Evolutionary conservation across 1,140 invertebrate genomes (phyloP).

Genomic region (Neodiprion pinetum): DNA sequence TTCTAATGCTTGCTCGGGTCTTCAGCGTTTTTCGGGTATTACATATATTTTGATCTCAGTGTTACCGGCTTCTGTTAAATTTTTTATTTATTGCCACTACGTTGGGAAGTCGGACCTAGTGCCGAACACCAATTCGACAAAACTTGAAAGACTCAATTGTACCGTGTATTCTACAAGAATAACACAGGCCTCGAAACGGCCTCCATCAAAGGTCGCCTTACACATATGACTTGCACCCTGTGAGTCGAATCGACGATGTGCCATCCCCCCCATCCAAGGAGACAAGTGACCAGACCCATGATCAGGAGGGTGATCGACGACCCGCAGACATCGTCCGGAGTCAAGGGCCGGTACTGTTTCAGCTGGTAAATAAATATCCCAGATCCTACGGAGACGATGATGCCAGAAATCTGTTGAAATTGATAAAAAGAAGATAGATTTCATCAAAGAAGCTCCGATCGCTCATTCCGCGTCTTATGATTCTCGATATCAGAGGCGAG

Average conservation of each 20-base stretch:
- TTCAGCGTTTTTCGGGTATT: too few relatives aligned
- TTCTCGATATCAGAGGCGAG: background rate
- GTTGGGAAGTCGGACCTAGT: background rate
- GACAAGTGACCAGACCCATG: conserved; percentile 61
- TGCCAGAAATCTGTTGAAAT: conserved; percentile 62
- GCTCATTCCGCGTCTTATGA: background rate
- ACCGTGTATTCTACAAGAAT: too few relatives aligned
- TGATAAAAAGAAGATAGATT: background rate
- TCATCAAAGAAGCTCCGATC: background rate
- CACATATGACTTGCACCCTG: conserved; percentile 61
- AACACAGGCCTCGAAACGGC: too few relatives aligned
- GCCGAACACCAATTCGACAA: conserved; percentile 24
- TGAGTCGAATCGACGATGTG: conserved; percentile 60
- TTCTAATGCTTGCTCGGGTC: too few relatives aligned
- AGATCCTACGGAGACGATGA: conserved; percentile 56
- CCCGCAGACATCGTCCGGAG: conserved; percentile 58
- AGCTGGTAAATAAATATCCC: conserved; percentile 63
- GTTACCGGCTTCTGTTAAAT: too few relatives aligned
- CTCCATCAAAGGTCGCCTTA: conserved; percentile 35
- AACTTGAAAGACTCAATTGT: conserved; percentile 22
- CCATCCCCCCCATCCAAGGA: conserved; percentile 63
- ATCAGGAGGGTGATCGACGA: conserved; percentile 58
- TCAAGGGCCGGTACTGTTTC: conserved; percentile 59
- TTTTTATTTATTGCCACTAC: too few relatives aligned
- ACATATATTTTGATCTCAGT: too few relatives aligned